A percentile compares a stretch with the other conserved stretches of the same genome.
These are phyloP conservation scores for Cylindroiulus punctatus DNA, from an alignment of 2,888 invertebrate genomes.

Conservation along the genomic window DNA sequence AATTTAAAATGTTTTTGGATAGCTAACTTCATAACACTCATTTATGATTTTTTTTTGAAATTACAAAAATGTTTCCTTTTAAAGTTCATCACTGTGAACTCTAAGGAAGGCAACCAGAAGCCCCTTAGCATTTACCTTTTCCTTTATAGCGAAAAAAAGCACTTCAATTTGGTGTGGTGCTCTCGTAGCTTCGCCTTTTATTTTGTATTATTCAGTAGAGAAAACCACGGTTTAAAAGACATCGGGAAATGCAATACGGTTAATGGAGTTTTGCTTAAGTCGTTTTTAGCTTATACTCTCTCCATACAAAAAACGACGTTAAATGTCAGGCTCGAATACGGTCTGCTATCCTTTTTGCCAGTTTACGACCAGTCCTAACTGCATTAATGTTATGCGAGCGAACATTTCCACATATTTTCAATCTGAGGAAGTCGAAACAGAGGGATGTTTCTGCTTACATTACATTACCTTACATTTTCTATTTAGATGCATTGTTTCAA, in stretches of 20 bases:
- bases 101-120: too few species aligned
- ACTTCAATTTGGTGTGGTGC: neutral
- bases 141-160: too few species aligned
- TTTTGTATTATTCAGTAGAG: neutral
- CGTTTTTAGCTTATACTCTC: neutral
- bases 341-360: neutral
- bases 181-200: neutral
- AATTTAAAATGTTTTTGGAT: neutral
- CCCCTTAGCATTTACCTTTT: too few species aligned
- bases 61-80: too few species aligned
- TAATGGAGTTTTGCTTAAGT: conserved; percentile 25
- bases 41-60: neutral
- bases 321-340: neutral
- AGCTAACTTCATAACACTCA: neutral
- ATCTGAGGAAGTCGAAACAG: neutral
- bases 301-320: neutral
- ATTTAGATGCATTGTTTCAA: conserved; percentile 26
- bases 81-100: too few species aligned
- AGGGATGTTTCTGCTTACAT: too few species aligned
- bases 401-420: neutral
- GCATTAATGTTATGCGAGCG: neutral
- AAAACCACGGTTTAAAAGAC: neutral
- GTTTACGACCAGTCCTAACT: conserved; percentile 22
- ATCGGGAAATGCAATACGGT: neutral
- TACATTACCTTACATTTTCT: neutral